A percentile compares a stretch with the other conserved stretches of the same genome.
phyloP scores from a whole-genome alignment of 2,797 vertebrate genomes.

The Pteronotus mesoamericanus region DNA sequence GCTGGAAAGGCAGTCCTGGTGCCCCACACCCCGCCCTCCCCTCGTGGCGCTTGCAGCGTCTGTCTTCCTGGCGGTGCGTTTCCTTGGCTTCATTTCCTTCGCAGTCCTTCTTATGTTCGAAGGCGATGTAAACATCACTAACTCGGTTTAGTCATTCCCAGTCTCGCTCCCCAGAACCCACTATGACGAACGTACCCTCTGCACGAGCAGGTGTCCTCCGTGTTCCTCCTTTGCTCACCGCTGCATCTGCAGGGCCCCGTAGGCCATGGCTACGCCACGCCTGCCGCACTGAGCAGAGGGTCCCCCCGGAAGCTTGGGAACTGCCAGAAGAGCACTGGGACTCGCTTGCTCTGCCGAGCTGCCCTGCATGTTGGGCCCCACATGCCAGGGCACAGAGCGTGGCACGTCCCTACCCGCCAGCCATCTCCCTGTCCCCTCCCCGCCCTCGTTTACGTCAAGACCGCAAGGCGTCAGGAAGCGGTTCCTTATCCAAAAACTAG shows the following conservation, averaged over 20 bases:
- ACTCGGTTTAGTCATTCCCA: neutral
- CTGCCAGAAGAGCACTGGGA: neutral
- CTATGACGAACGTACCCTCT: neutral
- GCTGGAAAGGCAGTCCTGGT: neutral
- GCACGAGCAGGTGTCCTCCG: neutral
- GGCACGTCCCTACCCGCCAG: rapidly evolving
- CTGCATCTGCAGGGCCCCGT: no score
- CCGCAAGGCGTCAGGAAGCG: neutral
- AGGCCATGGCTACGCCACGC: neutral
- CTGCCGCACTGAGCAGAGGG: neutral
- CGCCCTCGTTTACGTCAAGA: neutral
- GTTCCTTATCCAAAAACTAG: neutral
- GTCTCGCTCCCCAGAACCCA: neutral
- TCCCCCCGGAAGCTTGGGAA: neutral
- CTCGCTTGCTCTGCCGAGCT: neutral
- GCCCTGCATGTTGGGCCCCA: neutral
- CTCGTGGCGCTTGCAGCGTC: neutral
- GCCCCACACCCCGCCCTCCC: neutral
- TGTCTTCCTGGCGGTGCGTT: neutral
- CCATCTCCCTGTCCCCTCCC: neutral
- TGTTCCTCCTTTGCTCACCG: neutral
- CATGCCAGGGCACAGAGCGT: no score
- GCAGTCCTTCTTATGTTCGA: neutral
- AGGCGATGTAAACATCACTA: neutral
- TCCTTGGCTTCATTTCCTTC: neutral